Conservation (phyloP, 2,113 vertebrate species). For the Oplegnathus fasciatus region DNA sequence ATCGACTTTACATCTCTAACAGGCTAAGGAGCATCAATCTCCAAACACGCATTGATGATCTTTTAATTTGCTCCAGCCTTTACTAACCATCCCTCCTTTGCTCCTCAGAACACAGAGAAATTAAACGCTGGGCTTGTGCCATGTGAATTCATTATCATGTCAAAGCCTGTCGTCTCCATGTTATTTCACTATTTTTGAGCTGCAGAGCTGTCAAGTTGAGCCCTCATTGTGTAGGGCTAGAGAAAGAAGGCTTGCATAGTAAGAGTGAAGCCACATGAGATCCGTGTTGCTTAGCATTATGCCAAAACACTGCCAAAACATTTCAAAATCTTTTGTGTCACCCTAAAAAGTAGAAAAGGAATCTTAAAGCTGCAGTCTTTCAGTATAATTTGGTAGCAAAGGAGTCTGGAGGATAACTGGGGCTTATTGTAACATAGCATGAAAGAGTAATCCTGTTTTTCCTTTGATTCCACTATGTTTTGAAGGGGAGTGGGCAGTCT, state of each 20-base stretch:
- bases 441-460: conserved; percentile 25
- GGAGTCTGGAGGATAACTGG: conserved; percentile 21
- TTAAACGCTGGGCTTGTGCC: conserved; percentile 20
- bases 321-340: conserved; percentile 16
- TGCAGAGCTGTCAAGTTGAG: conserved; percentile 22
- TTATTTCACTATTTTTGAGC: conserved; percentile 15
- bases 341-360: conserved; percentile 9
- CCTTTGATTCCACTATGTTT: conserved; percentile 1
- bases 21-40: conserved; percentile 42
- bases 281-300: conserved; percentile 31
- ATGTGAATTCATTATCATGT: conserved; percentile 51
- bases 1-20: conserved; percentile 51
- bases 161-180: conserved; percentile 1
- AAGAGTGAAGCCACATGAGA: conserved; percentile 23
- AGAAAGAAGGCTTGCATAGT: conserved; percentile 10
- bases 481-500: background rate
- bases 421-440: conserved; percentile 22
- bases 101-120: conserved; percentile 28
- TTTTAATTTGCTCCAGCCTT: conserved; percentile 47
- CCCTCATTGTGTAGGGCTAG: conserved; percentile 1
- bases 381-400: conserved; percentile 17
- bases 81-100: background rate
- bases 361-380: background rate
- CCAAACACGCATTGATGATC: conserved; percentile 16
- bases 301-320: conserved; percentile 49